These are phyloP conservation scores for Unio delphinus DNA, from an alignment of 2,888 invertebrate genomes.

Conservation along the genomic window DNA sequence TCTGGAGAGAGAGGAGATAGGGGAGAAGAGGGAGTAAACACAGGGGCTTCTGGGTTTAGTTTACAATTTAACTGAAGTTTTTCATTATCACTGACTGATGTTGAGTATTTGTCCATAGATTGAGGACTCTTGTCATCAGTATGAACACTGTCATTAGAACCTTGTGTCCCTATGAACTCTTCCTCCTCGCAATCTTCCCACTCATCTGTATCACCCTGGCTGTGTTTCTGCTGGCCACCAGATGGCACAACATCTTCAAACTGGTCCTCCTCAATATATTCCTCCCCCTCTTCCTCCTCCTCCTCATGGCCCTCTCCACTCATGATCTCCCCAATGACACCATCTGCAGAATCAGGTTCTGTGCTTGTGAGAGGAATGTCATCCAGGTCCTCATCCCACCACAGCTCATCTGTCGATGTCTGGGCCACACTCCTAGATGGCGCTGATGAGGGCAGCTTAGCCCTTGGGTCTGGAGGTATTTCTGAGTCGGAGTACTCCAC, in stretches of 20 bases:
- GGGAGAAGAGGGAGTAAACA: constrained; percentile 47
- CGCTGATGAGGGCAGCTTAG: not conserved
- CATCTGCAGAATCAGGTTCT: constrained; percentile 38
- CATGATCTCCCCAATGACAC: constrained; percentile 33
- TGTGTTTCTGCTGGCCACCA: constrained; percentile 21
- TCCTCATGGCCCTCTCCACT: constrained; percentile 32
- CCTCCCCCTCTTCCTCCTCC: constrained; percentile 29
- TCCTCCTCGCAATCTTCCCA: constrained; percentile 54
- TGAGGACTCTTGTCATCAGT: constrained; percentile 23
- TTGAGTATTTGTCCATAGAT: constrained; percentile 19
- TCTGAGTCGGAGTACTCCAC: constrained; percentile 58
- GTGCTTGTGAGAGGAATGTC: constrained; percentile 42
- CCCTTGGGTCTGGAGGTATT: constrained; percentile 12
- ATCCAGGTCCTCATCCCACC: constrained; percentile 51
- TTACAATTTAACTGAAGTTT: constrained; percentile 36
- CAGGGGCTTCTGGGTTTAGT: constrained; percentile 61
- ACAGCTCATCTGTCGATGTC: constrained; percentile 28
- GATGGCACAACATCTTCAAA: constrained; percentile 36
- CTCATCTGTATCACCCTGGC: constrained; percentile 56
- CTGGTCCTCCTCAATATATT: constrained; percentile 39
- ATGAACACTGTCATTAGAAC: constrained; percentile 20
- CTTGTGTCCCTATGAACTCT: constrained; percentile 32
- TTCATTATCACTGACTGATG: constrained; percentile 33
- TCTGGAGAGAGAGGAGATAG: constrained; percentile 48
- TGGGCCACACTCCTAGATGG: not conserved